phyloP scores from a whole-genome alignment of 2,888 invertebrate species.

The Drosophila austrosaltans region DNA sequence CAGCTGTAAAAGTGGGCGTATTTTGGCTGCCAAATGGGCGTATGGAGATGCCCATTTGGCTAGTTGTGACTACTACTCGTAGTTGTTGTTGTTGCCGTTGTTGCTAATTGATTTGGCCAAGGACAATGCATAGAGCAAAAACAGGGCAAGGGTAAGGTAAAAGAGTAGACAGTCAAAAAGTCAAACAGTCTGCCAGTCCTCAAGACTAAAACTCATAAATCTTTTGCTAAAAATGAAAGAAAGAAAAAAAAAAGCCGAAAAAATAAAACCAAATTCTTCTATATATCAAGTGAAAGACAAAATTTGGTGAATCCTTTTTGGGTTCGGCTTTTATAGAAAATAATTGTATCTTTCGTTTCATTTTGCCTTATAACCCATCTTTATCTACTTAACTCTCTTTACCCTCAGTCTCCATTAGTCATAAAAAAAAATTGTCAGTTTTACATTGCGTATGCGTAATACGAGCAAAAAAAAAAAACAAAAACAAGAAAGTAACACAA shows the following conservation, averaged over 20 bases:
- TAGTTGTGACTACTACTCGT: slow-evolving; percentile 4
- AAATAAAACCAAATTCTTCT: background rate
- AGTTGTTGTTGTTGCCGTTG: slow-evolving; percentile 5
- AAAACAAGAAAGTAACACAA: background rate
- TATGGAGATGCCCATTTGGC: slow-evolving; percentile 16
- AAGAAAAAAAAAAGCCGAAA: background rate
- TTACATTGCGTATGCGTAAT: slow-evolving; percentile 60
- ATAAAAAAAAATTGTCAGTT: slow-evolving; percentile 41
- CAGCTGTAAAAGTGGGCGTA: slow-evolving; percentile 16
- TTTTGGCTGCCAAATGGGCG: slow-evolving; percentile 18
- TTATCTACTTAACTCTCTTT: no score
- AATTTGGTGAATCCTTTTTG: background rate
- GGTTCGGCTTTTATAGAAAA: slow-evolving; percentile 25
- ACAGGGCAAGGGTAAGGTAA: slow-evolving; percentile 12
- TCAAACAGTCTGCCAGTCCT: slow-evolving; percentile 42
- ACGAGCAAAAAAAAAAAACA: slow-evolving; percentile 45
- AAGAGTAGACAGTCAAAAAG: slow-evolving; percentile 21
- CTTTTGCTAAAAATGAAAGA: background rate
- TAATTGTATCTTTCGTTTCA: slow-evolving; percentile 80
- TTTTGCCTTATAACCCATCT: slow-evolving; percentile 40
- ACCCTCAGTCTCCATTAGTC: slow-evolving; percentile 21
- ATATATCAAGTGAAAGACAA: background rate
- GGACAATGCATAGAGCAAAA: background rate
- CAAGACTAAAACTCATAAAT: slow-evolving; percentile 32
- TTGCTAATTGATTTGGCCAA: slow-evolving; percentile 21